phyloP scores from a whole-genome alignment of 2,113 vertebrate genomes.

The Ciconia stormi region DNA sequence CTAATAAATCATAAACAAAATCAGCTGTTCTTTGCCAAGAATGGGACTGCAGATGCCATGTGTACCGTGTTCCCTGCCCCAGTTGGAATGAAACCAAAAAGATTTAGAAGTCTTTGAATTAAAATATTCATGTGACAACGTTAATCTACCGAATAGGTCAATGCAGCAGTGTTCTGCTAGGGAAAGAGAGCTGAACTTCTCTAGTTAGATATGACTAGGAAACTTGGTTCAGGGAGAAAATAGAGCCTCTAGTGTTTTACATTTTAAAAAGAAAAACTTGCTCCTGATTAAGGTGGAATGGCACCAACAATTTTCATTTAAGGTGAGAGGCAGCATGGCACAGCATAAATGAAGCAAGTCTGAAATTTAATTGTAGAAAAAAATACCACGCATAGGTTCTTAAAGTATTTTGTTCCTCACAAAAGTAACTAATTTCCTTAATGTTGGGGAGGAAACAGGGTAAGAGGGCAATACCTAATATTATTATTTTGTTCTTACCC shows the following conservation, averaged over 20 bases:
- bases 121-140: constrained; percentile 30
- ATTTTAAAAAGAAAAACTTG: not conserved
- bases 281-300: not conserved
- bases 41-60: not conserved
- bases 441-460: not conserved
- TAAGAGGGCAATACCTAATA: not conserved
- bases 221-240: not conserved
- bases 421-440: not conserved
- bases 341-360: not conserved
- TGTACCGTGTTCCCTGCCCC: not conserved
- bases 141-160: constrained; percentile 2
- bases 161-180: not conserved
- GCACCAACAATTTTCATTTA: not conserved
- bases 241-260: not conserved
- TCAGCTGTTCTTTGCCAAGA: not conserved
- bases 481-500: constrained; percentile 76
- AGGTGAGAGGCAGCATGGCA: not conserved
- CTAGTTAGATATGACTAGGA: not conserved
- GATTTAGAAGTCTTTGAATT: constrained; percentile 14
- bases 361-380: not conserved
- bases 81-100: not conserved
- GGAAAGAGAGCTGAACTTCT: not conserved
- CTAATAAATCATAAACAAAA: not conserved
- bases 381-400: fast-evolving
- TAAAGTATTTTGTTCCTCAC: not conserved